Percentiles rank a stretch among this genome's conserved stretches.
phyloP scores from a whole-genome alignment of 2,797 vertebrate species.

The Tragopan temminckii region DNA sequence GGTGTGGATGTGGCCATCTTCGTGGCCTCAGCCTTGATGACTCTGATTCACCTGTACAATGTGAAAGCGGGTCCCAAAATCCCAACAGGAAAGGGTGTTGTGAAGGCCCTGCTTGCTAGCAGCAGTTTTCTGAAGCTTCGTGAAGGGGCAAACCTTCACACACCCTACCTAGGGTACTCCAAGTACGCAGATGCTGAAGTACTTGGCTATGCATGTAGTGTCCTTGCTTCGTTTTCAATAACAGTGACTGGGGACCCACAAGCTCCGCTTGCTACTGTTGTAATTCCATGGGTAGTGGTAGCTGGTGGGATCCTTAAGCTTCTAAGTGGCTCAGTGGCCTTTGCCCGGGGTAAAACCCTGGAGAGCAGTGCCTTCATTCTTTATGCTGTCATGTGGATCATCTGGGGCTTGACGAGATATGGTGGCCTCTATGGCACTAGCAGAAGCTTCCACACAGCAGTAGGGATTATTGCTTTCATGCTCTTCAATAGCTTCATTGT shows the following conservation, averaged over 20 bases:
- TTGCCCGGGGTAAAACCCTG: slow-evolving; percentile 90
- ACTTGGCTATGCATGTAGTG: slow-evolving; percentile 85
- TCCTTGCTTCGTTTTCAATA: slow-evolving; percentile 88
- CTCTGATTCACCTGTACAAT: slow-evolving; percentile 84
- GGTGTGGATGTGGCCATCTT: slow-evolving; percentile 88
- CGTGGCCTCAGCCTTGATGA: slow-evolving; percentile 80
- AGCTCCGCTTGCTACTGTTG: slow-evolving; percentile 78
- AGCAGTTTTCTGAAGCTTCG: slow-evolving; percentile 78
- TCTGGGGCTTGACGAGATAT: slow-evolving; percentile 89
- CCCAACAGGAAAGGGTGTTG: slow-evolving; percentile 76
- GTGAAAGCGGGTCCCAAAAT: slow-evolving; percentile 68
- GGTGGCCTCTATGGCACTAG: slow-evolving; percentile 81
- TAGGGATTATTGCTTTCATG: slow-evolving; percentile 88
- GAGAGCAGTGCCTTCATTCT: slow-evolving; percentile 90
- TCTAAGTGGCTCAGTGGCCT: slow-evolving; percentile 86
- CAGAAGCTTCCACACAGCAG: slow-evolving; percentile 84
- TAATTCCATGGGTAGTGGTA: slow-evolving; percentile 88
- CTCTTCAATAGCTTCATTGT: slow-evolving; percentile 88
- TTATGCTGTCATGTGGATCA: slow-evolving; percentile 88
- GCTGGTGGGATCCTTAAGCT: slow-evolving; percentile 87
- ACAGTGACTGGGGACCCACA: slow-evolving; percentile 71
- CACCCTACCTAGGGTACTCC: slow-evolving; percentile 88
- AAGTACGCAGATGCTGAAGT: slow-evolving; percentile 89
- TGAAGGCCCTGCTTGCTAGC: slow-evolving; percentile 76
- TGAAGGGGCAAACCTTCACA: slow-evolving; percentile 77